Evolutionary conservation across 2,888 invertebrate genomes (phyloP).

Genomic region (Tigriopus californicus): DNA sequence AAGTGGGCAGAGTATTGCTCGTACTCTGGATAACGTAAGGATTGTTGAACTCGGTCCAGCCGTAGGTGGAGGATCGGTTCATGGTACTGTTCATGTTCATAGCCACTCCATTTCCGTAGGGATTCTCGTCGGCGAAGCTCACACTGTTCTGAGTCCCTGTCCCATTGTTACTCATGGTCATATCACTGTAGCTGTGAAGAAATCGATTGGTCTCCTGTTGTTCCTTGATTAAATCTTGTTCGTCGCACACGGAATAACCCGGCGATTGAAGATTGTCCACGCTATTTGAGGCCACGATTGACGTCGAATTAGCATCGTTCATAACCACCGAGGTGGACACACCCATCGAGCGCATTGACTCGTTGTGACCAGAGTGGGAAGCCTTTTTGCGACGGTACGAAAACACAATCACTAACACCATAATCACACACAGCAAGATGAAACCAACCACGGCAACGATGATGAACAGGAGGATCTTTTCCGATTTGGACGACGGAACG

Average conservation of each 20-base stretch:
- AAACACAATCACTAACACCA: background rate
- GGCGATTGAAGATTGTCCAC: background rate
- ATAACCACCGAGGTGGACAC: background rate
- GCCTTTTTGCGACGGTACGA: slow-evolving; percentile 6
- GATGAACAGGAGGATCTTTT: background rate
- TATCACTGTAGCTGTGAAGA: background rate
- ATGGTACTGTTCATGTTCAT: no score
- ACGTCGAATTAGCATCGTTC: no score
- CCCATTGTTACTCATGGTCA: background rate
- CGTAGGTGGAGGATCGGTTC: background rate
- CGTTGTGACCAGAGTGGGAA: background rate
- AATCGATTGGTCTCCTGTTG: background rate
- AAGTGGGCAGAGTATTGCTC: background rate
- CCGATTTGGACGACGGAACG: background rate
- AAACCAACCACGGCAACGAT: background rate
- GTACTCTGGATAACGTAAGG: background rate
- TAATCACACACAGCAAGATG: background rate
- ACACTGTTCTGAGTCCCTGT: background rate
- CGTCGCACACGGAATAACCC: slow-evolving; percentile 5
- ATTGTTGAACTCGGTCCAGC: slow-evolving; percentile 1
- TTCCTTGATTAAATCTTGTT: background rate
- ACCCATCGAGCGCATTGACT: slow-evolving; percentile 3
- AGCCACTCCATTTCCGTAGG: background rate
- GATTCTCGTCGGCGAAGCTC: background rate
- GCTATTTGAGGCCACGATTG: background rate